phyloP scores from a whole-genome alignment of 2,888 invertebrate species.

The Drosophila mayaguana region DNA sequence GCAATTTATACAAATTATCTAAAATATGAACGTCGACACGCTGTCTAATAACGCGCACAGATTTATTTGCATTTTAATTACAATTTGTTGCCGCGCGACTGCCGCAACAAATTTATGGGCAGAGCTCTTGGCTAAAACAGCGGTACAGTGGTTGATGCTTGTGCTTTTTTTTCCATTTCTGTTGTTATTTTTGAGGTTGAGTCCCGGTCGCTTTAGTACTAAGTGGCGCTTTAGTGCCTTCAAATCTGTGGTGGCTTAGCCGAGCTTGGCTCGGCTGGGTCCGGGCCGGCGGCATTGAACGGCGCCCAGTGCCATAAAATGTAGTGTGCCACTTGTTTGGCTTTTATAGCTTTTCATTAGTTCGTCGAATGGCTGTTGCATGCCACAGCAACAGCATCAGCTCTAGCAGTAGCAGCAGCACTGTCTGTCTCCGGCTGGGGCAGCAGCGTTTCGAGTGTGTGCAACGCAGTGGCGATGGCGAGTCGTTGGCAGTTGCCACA shows the following conservation, averaged over 20 bases:
- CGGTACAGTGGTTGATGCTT: conserved; percentile 4
- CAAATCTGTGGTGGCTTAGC: conserved; percentile 66
- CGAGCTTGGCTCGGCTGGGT: not conserved
- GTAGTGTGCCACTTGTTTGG: conserved; percentile 71
- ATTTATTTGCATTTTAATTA: conserved; percentile 80
- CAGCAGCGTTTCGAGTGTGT: conserved; percentile 36
- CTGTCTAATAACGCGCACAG: conserved; percentile 55
- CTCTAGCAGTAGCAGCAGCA: too few relatives aligned
- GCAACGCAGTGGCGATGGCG: conserved; percentile 27
- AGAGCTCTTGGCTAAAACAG: not conserved
- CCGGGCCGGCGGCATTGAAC: conserved; percentile 40
- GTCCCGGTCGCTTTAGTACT: conserved; percentile 69
- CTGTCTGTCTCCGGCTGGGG: not conserved
- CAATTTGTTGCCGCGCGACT: conserved; percentile 54
- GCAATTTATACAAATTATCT: conserved; percentile 67
- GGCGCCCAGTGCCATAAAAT: conserved; percentile 60
- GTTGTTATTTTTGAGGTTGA: conserved; percentile 19
- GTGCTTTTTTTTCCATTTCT: not conserved
- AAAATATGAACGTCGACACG: conserved; percentile 41
- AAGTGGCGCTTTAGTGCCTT: conserved; percentile 78
- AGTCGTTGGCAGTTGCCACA: conserved; percentile 36
- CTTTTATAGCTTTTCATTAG: conserved; percentile 79
- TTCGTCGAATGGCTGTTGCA: conserved; percentile 47
- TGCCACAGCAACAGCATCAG: conserved; percentile 4
- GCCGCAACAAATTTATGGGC: conserved; percentile 51